Evolutionary conservation across 2,888 invertebrate genomes (phyloP), one percentile per base, ranked within the genome.

Genomic region (Liopterus haemorrhoidalis): DNA sequence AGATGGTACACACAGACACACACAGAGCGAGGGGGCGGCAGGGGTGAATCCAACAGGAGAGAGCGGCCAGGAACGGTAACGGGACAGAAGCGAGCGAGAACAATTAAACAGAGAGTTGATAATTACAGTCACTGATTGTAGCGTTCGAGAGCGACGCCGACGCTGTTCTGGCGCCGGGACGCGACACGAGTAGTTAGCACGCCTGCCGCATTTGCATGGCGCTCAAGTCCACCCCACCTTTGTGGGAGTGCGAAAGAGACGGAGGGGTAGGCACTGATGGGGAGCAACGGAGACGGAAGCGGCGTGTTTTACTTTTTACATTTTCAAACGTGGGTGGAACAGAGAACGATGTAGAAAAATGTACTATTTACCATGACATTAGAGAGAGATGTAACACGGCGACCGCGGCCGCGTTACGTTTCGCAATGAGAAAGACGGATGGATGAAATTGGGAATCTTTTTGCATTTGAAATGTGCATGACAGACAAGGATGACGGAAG

Each of bases 161-260:
- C 65, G 64, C 65, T 63, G 58, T 65, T 65, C 66, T 67, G 67
- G 63, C 65, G 66, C 62, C 65, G 63, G 58, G 44, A 63, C 66
- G 66, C 65, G 64, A 63, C 64, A 62, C 63, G 61, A 59, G 63
- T 66, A 67, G 66, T 67, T 68, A 68, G 66, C 68, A 66, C 68
- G 65, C 66, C 65, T 62, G 66, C 63, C 66, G 61, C 65, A 68
- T 68, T 68, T 68, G 68, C 68, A 68, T 68, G 67, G 66, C 66
- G 61, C 61, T 55, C 60, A 61, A 58, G 57, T 52, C 54, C 55
- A 49, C 50, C 54, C 54, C 54, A 53, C 56, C 53, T 53, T 49
- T 30, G 48, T 19, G 24, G 19, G 21, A 35, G 36, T 18, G 25
- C 43, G 54, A 56, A 41, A 53, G 55, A 57, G 55, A 63, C 55